Evolutionary conservation across 2,888 invertebrate species (phyloP).

Genomic region (Geophilus truncorum): DNA sequence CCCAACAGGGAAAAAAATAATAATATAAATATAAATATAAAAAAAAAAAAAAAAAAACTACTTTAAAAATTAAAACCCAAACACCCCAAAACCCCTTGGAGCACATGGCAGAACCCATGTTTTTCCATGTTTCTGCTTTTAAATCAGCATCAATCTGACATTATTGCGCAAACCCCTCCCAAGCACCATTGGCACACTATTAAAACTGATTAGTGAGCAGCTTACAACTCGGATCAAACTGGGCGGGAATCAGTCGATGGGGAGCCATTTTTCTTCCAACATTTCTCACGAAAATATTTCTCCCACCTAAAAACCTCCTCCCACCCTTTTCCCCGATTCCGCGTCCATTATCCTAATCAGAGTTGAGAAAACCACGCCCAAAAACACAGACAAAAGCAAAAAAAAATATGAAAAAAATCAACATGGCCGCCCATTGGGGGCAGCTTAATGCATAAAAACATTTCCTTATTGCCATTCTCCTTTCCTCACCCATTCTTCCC

Average conservation of each 20-base stretch:
- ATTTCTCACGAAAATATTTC: slow-evolving; percentile 17
- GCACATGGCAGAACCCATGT: neutral
- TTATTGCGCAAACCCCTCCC: slow-evolving; percentile 2
- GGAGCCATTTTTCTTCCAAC: slow-evolving; percentile 10
- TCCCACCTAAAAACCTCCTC: neutral
- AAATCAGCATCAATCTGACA: slow-evolving; percentile 23
- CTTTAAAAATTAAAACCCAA: no score
- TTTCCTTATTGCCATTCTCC: slow-evolving; percentile 15
- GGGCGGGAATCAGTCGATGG: slow-evolving; percentile 17
- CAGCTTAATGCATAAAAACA: slow-evolving; percentile 16
- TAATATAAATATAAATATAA: neutral
- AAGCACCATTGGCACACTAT: slow-evolving; percentile 18
- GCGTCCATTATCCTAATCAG: slow-evolving; percentile 19
- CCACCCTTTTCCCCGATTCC: neutral
- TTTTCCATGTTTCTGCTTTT: slow-evolving; percentile 7
- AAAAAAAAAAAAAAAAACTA: neutral
- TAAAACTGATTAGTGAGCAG: slow-evolving; percentile 24
- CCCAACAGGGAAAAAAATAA: no score
- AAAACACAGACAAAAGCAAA: neutral
- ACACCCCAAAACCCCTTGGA: neutral
- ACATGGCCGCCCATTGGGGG: neutral
- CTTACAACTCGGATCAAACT: slow-evolving; percentile 21
- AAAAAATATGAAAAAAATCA: neutral
- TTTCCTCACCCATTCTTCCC: slow-evolving; percentile 3
- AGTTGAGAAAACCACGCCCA: slow-evolving; percentile 16